These are phyloP conservation scores for Kobus ellipsiprymnus DNA, from an alignment of 2,113 vertebrate species.

Conservation along the genomic window DNA sequence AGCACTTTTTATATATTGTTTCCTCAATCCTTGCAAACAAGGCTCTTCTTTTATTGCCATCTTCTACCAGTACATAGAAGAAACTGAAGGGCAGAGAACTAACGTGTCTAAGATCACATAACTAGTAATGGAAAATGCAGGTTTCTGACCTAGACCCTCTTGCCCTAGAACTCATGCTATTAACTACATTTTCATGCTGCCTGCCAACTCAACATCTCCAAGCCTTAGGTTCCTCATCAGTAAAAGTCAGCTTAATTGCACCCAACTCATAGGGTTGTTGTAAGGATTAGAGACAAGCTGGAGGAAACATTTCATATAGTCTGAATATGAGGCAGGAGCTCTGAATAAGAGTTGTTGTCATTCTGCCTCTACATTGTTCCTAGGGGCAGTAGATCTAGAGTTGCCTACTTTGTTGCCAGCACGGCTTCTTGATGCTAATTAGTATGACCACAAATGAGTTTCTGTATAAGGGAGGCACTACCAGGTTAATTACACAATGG, in stretches of 20 bases:
- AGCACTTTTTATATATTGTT: not conserved
- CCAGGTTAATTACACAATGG: constrained; percentile 12
- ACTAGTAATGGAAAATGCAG: not conserved
- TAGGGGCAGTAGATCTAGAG: not conserved
- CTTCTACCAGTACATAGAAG: not conserved
- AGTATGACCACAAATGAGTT: constrained; percentile 20
- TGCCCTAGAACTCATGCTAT: not conserved
- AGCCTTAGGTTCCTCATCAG: not conserved
- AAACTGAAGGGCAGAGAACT: not conserved
- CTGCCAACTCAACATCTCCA: not conserved
- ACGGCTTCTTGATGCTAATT: constrained; percentile 11
- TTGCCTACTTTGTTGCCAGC: not conserved
- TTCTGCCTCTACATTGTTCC: not conserved
- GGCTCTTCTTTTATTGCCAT: constrained; percentile 1
- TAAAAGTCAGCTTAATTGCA: constrained; percentile 17
- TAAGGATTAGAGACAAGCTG: not conserved
- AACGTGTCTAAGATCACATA: not conserved
- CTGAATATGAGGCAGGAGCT: not conserved
- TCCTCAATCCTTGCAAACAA: constrained; percentile 16
- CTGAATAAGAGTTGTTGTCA: not conserved
- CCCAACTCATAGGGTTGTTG: not conserved
- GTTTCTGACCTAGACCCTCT: not conserved
- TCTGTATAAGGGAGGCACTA: not conserved
- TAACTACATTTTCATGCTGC: not conserved
- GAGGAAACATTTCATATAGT: not conserved